A percentile compares a stretch with the other conserved stretches of the same genome.
Conservation (phyloP, 2,888 invertebrate species). For the Mantis religiosa region DNA sequence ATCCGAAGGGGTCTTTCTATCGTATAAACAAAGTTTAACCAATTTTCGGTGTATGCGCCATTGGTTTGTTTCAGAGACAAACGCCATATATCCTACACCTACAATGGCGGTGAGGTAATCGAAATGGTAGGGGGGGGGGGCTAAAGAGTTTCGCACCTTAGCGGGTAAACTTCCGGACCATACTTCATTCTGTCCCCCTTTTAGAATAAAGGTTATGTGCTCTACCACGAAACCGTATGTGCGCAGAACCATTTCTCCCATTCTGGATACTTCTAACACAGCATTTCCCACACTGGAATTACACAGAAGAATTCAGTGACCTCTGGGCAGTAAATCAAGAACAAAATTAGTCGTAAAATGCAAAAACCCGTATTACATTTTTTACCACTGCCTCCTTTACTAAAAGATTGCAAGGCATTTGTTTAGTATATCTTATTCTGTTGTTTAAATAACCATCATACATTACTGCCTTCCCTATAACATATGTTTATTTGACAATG, state of each 20-base stretch:
- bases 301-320: background rate
- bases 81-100: background rate
- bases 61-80: background rate
- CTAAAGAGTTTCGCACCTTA: background rate
- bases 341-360: too few relatives aligned
- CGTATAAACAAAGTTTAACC: conserved; percentile 4
- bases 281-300: background rate
- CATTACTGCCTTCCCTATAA: too few relatives aligned
- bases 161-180: background rate
- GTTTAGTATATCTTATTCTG: too few relatives aligned
- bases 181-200: background rate
- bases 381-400: too few relatives aligned
- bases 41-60: conserved; percentile 1
- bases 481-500: too few relatives aligned
- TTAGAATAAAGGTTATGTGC: background rate
- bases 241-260: background rate
- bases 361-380: too few relatives aligned
- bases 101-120: background rate
- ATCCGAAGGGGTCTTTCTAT: background rate
- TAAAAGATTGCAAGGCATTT: too few relatives aligned
- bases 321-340: too few relatives aligned
- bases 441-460: too few relatives aligned
- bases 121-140: background rate
- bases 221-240: background rate
- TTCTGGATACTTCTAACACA: too few relatives aligned